Evolutionary conservation across 2,888 invertebrate genomes (phyloP), one percentile per base, ranked within the genome.

Genomic region (Penaeus monodon): DNA sequence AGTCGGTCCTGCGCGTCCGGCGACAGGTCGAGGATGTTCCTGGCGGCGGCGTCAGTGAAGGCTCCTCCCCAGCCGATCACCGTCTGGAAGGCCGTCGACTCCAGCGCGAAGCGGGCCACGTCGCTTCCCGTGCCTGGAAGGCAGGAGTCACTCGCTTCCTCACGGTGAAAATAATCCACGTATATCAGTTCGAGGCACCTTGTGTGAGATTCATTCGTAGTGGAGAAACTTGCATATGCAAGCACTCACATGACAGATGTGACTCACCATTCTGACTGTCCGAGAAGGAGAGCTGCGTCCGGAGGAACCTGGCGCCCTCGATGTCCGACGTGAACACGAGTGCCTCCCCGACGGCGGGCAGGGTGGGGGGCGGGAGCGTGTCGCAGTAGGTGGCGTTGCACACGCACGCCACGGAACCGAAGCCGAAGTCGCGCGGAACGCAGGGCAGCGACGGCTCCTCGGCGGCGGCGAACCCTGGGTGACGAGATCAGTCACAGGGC

Each of bases 61-160:
- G 97, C 96, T 0, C 96, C 97, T 0, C 98, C 98, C 92, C 96
- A 98, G 0, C 98, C 98, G 89, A 95, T 92, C 38, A 98, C 95
- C 38, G 91, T 93, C 92, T 98, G 97, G 82, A 27, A 82, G 44
- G 70, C 22, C 57, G 33, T 78, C n/a, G 44, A 33, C 64, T 82
- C 83, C 24, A 86, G 81, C 49, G 12, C 33, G 76, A 66, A 81
- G 57, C 57, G 57, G 17, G 57, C 57, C 17, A 57, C 57, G 57
- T 57, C 57, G 2, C 17, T 3, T 20, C 57, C 57, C 17, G 57
- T 57, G 57, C 14, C 57, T 57, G 57, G 57, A 57, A 12, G 57
- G 20, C 57, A 57, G 57, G 14, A 49, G 49, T 49, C 12, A 49
- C 49, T 49, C 49, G 49, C 49, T 49, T 49, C 49, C 49, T 49